Evolutionary conservation across 2,113 vertebrate species (phyloP), one percentile per base, ranked within the genome.

Genomic region (Barnardius zonarius): DNA sequence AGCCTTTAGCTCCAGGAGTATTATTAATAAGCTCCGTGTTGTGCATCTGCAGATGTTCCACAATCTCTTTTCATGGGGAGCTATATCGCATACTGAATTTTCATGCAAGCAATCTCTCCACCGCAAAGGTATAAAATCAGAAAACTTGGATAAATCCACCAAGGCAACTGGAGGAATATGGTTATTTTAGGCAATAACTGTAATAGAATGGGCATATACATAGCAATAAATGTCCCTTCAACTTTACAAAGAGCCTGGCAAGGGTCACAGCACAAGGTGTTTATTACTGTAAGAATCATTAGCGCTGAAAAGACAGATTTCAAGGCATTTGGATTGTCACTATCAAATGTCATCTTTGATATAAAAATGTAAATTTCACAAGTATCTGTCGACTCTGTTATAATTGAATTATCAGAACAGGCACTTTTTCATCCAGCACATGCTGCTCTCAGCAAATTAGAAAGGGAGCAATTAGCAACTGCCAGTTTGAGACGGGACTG

Each of bases 341-440:
- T 52, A 82, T 64, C 90, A 93, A 93, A 94, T 74, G 75, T 62
- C 95, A 80, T 88, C 85, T 94, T 83, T 90, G 93, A 80, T 44
- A 79, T 62, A 93, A 94, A 97, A 94, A 95, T 90, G 88, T 74
- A 52, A 85, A 92, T 97, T 90, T 49, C 35, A 15, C 48, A 22
- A 69, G 54, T 57, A 20, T 35, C 67, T 94, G 92, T 80, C 28
- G 5, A 22, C 67, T 76, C 83, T 49, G 85, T 79, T 83, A 51
- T 83, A 86, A 95, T 85, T 95, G 63, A 84, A 95, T 95, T 83
- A 82, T 69, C 82, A 62, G 75, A 55, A 86, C 1, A 27, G 79
- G 67, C 57, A 2, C 57, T 93, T 61, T 39, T 75, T 75, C 35
- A 85, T 68, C 69, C 48, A 9, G 52, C 5, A 7, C 72, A 31